Evolutionary conservation across 2,113 vertebrate species (phyloP).

Genomic region (Dipodomys merriami): DNA sequence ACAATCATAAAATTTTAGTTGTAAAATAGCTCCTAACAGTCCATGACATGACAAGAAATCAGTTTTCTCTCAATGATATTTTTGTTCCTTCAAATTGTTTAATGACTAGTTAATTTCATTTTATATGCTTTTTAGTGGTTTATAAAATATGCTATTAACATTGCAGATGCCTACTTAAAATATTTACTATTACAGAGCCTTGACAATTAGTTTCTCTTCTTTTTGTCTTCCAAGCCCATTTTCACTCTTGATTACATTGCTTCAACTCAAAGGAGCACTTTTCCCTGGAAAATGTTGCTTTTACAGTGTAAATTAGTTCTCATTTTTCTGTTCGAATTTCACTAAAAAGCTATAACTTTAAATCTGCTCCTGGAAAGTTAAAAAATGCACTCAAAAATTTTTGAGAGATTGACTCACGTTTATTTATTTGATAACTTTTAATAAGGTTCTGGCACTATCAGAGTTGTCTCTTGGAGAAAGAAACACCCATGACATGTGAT

Average conservation of each 20-base stretch:
- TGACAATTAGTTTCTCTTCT: not conserved
- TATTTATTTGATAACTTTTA: slow-evolving; percentile 7
- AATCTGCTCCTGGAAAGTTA: not conserved
- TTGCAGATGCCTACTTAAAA: not conserved
- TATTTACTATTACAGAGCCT: not conserved
- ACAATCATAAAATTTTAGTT: not conserved
- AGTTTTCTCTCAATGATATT: not conserved
- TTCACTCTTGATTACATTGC: not conserved
- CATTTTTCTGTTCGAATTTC: not conserved
- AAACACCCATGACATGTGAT: not conserved
- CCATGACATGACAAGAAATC: not conserved
- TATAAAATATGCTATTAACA: not conserved
- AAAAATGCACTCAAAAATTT: not conserved
- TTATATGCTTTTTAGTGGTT: not conserved
- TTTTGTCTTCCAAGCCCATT: not conserved
- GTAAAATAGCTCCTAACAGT: not conserved
- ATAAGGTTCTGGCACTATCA: not conserved
- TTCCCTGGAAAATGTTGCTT: slow-evolving; percentile 1
- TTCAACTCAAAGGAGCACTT: not conserved
- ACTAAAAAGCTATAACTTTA: not conserved
- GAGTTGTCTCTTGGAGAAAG: not conserved
- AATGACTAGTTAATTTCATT: not conserved
- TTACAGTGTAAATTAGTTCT: not conserved
- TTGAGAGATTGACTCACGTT: not conserved
- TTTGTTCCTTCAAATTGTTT: not conserved